Evolutionary conservation across 2,113 vertebrate genomes (phyloP).

Genomic region (Mixornis gularis): DNA sequence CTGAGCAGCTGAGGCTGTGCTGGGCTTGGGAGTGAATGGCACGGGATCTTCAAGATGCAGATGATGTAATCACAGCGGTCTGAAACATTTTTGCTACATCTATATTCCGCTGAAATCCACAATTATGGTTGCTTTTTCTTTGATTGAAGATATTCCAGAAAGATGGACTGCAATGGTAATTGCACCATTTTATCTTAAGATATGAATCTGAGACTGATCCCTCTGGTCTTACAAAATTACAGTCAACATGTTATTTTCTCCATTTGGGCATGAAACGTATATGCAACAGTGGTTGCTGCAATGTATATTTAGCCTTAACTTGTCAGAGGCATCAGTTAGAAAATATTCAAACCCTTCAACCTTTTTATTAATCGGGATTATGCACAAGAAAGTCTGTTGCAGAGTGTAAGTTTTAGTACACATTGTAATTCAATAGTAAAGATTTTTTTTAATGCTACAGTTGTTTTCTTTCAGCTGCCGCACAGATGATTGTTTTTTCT

Average conservation of each 20-base stretch:
- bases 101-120: slow-evolving; percentile 61
- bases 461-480: background rate
- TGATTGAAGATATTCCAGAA: slow-evolving; percentile 73
- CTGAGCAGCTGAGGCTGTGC: background rate
- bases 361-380: slow-evolving; percentile 34
- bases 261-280: slow-evolving; percentile 54
- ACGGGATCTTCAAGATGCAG: background rate
- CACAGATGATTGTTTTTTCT: background rate
- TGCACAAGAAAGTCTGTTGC: background rate
- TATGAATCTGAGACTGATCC: slow-evolving; percentile 59
- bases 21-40: background rate
- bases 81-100: slow-evolving; percentile 61
- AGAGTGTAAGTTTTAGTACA: background rate
- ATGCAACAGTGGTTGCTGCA: slow-evolving; percentile 25
- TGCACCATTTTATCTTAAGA: slow-evolving; percentile 65
- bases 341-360: background rate
- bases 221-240: slow-evolving; percentile 66
- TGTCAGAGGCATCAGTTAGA: slow-evolving; percentile 27
- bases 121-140: slow-evolving; percentile 69
- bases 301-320: slow-evolving; percentile 43
- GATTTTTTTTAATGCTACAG: background rate
- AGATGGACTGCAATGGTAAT: slow-evolving; percentile 63
- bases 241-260: slow-evolving; percentile 66
- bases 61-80: slow-evolving; percentile 68
- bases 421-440: slow-evolving; percentile 17